Conservation (phyloP, 2,797 vertebrate genomes). For the Rallus crepitans region DNA sequence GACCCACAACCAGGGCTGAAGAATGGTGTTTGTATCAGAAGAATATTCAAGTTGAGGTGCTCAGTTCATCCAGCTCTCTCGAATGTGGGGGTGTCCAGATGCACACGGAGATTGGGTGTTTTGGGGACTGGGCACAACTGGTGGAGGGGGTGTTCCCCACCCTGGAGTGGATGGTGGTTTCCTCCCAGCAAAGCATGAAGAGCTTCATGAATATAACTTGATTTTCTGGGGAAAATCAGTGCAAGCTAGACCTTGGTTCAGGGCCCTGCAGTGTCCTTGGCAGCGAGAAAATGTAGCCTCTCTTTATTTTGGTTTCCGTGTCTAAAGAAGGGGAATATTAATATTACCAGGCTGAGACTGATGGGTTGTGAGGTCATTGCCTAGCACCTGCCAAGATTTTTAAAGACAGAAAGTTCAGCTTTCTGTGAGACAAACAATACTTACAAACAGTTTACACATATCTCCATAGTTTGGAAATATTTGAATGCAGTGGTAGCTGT, state of each 20-base stretch:
- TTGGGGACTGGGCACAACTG: not conserved
- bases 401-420: constrained; percentile 15
- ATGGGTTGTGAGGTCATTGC: constrained; percentile 30
- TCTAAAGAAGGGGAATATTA: constrained; percentile 31
- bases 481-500: not conserved
- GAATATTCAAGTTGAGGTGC: not conserved
- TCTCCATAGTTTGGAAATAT: not conserved
- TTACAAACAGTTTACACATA: not conserved
- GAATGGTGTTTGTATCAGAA: not conserved
- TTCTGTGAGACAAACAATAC: constrained; percentile 42
- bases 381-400: constrained; percentile 50
- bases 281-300: not conserved
- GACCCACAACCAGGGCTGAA: not conserved
- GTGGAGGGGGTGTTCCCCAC: not conserved
- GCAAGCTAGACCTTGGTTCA: not conserved
- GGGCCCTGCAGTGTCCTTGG: not conserved
- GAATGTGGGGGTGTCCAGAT: not conserved
- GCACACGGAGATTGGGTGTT: not conserved
- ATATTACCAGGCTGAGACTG: not conserved
- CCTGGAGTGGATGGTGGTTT: accelerated
- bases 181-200: not conserved
- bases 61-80: not conserved
- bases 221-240: not conserved
- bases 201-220: not conserved
- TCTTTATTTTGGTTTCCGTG: constrained; percentile 32